phyloP scores from a whole-genome alignment of 1,140 invertebrate genomes.

The Pomacea maculata region DNA sequence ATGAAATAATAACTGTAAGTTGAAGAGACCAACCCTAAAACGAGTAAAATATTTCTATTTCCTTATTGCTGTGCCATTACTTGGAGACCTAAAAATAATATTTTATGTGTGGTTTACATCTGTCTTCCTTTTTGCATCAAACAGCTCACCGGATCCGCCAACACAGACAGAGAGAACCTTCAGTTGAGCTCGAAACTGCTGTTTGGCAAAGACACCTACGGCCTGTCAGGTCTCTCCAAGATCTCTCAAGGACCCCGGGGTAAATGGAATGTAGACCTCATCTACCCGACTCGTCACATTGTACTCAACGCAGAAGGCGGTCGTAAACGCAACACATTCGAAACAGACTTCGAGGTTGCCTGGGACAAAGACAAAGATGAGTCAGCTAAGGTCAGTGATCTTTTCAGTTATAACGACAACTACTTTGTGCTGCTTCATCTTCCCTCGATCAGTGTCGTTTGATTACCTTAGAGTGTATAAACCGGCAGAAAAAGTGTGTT shows the following conservation, averaged over 20 bases:
- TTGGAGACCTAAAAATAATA: no score
- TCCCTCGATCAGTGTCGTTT: no score
- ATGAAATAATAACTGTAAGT: no score
- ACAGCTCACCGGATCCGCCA: slow-evolving; percentile 27
- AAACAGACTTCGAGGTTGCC: slow-evolving; percentile 36
- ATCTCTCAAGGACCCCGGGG: slow-evolving; percentile 7
- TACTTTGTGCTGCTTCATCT: no score
- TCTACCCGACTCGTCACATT: slow-evolving; percentile 30
- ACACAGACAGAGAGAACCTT: slow-evolving; percentile 32
- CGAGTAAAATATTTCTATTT: no score
- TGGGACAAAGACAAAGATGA: slow-evolving; percentile 46
- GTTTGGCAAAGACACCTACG: slow-evolving; percentile 21
- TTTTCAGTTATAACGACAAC: slow-evolving; percentile 13
- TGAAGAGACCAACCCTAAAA: no score
- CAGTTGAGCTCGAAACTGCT: slow-evolving; percentile 19
- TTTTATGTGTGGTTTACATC: no score
- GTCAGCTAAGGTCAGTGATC: slow-evolving; percentile 29
- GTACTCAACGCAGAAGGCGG: slow-evolving; percentile 27
- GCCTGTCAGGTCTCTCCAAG: slow-evolving; percentile 17
- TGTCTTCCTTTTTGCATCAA: neutral
- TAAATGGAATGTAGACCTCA: slow-evolving; percentile 24
- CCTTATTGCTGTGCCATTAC: no score
- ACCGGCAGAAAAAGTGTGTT: no score
- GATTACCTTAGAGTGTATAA: no score
- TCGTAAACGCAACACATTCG: slow-evolving; percentile 20